These are phyloP conservation scores for Limnothrissa miodon DNA, from an alignment of 2,113 vertebrate genomes.

Conservation along the genomic window DNA sequence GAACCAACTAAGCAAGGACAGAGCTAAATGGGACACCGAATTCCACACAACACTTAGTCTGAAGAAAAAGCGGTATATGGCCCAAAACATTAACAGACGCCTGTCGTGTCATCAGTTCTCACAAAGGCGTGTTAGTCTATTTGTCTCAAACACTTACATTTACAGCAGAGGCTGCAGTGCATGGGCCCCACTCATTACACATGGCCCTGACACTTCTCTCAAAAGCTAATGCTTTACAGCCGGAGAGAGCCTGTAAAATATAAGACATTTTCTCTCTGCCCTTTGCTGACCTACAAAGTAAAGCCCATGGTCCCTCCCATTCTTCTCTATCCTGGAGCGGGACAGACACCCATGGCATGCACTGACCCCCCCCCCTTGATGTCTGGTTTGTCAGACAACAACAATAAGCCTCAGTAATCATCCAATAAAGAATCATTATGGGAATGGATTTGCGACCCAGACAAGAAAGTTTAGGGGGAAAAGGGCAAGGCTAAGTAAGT, in stretches of 20 bases:
- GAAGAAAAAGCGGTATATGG: not conserved
- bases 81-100: not conserved
- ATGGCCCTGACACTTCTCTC: not conserved
- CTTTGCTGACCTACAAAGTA: not conserved
- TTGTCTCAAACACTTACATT: not conserved
- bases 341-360: not conserved
- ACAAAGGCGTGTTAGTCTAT: not conserved
- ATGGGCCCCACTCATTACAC: not conserved
- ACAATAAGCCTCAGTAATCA: slow-evolving; percentile 15
- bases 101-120: not conserved
- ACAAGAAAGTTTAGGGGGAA: not conserved
- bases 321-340: not conserved
- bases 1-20: not conserved
- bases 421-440: slow-evolving; percentile 16
- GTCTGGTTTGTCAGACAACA: slow-evolving; percentile 2
- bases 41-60: not conserved
- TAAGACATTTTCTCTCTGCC: not conserved
- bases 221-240: not conserved
- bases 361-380: not conserved
- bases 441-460: not conserved
- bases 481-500: no score
- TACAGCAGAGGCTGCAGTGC: not conserved
- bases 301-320: not conserved
- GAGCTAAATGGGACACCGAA: not conserved
- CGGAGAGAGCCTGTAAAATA: not conserved